Base-by-base conservation (phyloP, 2,888 invertebrate genomes). In the Lepas anatifera region DNA sequence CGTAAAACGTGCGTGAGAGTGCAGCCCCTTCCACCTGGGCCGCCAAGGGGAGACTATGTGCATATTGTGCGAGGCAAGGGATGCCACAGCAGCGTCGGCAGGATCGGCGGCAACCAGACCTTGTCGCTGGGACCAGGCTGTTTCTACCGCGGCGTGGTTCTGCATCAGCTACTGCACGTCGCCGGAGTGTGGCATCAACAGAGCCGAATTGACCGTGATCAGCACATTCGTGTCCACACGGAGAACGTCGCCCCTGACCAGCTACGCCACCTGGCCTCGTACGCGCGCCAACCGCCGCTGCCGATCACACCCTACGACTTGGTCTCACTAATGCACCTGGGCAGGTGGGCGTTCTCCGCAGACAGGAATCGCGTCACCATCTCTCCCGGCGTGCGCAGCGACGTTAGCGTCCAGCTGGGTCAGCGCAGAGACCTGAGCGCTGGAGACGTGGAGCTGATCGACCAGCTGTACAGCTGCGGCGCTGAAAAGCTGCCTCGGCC, bases 141-240 rank as follows among this genome's bases (percentile, higher is more conserved):
- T 39, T 10, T 64, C 13, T 35, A 3, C 22, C 37, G 37, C 37
- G 64, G 64, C 64, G 25, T 64, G n/a, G 64, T 39, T 37, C 64
- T 39, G 64, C 64, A 64, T 39, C 7, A 64, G 64, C 39, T 64
- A 11, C 37, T 64, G 39, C 64, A 64, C 39, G 64, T 39, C n/a
- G 64, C 39, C 37, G 64, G 64, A 13, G 16, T 64, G 25, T 64
- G 64, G 64, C 64, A 64, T 39, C 35, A 63, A n/a, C 63, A 58
- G 32, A 32, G 32, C 32, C 58, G 58, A 16, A 29, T 32, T 18
- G 58, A 64, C 25, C 64, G 64, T 39, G 35, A 64, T 39, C 64
- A 25, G 37, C 35, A 64, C 39, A 39, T 64, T 37, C 37, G 10
- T 25, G 64, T 64, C 39, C 64, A 35, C 16, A 4, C 3, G 22